These are phyloP conservation scores for Zeuzera pyrina DNA, from an alignment of 2,888 invertebrate species.

Conservation along the genomic window DNA sequence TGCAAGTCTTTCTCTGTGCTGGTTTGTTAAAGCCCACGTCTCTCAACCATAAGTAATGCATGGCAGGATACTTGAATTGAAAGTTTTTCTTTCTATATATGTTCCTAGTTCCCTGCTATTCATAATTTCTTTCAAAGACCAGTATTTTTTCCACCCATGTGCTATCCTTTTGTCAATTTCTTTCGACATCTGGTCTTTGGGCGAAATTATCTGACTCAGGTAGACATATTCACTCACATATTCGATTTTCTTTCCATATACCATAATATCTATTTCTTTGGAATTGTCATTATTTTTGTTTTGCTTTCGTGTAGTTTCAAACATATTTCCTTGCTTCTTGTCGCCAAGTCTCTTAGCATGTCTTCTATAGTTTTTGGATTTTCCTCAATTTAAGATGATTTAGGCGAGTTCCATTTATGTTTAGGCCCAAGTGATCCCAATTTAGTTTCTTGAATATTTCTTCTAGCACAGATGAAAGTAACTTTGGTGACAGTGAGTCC, in stretches of 20 bases:
- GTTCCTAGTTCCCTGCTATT: constrained; percentile 8
- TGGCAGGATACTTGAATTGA: too few species aligned
- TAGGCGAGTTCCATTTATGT: constrained; percentile 4
- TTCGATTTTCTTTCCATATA: constrained; percentile 2
- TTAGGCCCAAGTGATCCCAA: constrained; percentile 5
- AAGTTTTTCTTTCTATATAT: too few species aligned
- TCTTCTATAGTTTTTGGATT: constrained; percentile 6
- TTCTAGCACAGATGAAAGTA: constrained; percentile 4
- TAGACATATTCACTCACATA: constrained; percentile 10
- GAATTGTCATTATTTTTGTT: constrained; percentile 13
- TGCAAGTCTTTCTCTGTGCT: too few species aligned
- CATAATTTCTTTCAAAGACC: constrained; percentile 7
- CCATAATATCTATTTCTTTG: constrained; percentile 7
- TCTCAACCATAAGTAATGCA: too few species aligned
- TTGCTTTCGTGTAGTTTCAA: constrained; percentile 11
- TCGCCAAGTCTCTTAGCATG: constrained; percentile 7
- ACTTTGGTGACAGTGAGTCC: constrained; percentile 6
- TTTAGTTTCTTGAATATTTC: too few species aligned
- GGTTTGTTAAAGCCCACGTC: too few species aligned
- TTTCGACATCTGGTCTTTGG: constrained; percentile 7
- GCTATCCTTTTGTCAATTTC: constrained; percentile 12
- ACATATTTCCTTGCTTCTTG: constrained; percentile 9
- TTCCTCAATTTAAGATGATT: constrained; percentile 10
- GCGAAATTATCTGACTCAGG: constrained; percentile 10
- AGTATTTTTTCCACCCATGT: constrained; percentile 11